Evolutionary conservation across 2,797 vertebrate genomes (phyloP).

Genomic region (Pelochelys cantorii): DNA sequence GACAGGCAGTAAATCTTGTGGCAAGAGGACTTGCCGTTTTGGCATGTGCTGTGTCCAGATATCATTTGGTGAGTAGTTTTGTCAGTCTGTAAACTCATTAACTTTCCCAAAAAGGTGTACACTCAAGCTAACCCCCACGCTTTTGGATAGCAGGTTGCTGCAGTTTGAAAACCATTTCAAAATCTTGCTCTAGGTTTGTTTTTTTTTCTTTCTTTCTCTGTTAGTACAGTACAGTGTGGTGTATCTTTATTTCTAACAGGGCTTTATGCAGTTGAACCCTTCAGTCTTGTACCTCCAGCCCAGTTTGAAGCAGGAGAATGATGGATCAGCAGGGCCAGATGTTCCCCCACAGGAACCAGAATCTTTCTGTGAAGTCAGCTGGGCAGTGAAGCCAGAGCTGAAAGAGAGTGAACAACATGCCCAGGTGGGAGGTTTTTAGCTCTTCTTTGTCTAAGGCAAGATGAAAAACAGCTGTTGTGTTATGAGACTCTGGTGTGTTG

Average conservation of each 20-base stretch:
- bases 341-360: conserved; percentile 29
- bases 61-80: background rate
- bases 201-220: background rate
- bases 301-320: background rate
- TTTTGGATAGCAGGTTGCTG: background rate
- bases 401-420: background rate
- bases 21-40: background rate
- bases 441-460: background rate
- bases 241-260: conserved; percentile 63
- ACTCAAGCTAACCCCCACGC: background rate
- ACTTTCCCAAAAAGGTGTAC: background rate
- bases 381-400: conserved; percentile 7
- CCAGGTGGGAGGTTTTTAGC: conserved; percentile 40
- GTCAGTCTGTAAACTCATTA: background rate
- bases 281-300: conserved; percentile 72
- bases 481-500: background rate
- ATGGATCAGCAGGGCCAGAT: conserved; percentile 22
- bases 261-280: conserved; percentile 75
- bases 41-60: fast-evolving
- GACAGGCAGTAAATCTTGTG: background rate
- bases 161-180: background rate
- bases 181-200: background rate
- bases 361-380: conserved; percentile 23
- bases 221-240: fast-evolving
- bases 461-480: background rate